phyloP scores from a whole-genome alignment of 2,113 vertebrate genomes.

The Riparia riparia region DNA sequence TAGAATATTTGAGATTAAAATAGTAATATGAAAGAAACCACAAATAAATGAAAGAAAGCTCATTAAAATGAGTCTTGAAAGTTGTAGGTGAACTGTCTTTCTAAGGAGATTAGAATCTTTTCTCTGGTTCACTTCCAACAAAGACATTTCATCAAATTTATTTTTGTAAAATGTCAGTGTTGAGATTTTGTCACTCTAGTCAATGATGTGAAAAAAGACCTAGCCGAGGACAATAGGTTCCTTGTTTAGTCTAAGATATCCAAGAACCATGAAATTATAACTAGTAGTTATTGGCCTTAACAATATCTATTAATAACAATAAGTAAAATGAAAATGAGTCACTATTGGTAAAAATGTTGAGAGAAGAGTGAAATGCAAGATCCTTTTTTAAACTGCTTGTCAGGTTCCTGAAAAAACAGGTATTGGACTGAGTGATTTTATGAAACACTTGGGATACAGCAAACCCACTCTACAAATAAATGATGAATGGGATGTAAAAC shows the following conservation, averaged over 20 bases:
- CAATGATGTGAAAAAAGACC: fast-evolving
- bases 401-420: not conserved
- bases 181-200: not conserved
- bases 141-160: not conserved
- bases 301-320: not conserved
- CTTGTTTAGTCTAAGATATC: not conserved
- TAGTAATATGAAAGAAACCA: not conserved
- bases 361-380: not conserved
- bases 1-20: not conserved
- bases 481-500: not conserved
- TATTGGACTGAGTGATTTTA: not conserved
- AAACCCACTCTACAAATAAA: not conserved
- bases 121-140: not conserved
- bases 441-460: not conserved
- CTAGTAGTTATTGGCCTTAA: not conserved
- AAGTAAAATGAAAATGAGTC: not conserved
- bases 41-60: not conserved
- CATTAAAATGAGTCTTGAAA: not conserved
- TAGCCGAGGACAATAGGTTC: not conserved
- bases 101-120: not conserved
- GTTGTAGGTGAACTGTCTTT: not conserved
- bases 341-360: not conserved
- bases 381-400: not conserved
- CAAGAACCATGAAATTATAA: not conserved
- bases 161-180: not conserved